Base-by-base conservation (phyloP, 2,797 vertebrate species). In the Cottoperca gobio region DNA sequence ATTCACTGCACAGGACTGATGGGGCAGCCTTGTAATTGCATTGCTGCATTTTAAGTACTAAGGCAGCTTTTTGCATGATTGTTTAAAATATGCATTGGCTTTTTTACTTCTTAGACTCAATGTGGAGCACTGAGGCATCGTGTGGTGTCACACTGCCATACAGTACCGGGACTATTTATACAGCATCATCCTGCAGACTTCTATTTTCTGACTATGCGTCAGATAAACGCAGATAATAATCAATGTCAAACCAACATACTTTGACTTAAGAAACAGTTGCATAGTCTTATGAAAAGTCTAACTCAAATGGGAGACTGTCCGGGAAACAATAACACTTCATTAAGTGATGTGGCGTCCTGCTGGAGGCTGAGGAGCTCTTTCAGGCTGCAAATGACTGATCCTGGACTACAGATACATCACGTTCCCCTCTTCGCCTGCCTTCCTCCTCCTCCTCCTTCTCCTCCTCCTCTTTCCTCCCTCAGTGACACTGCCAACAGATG, bases 401-500 rank as follows among this genome's bases (percentile, higher is more conserved):
- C 71, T 81, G 83, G 80, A 89, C 83, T 78, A 74, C 5, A 42
- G 76, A 86, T 76, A 73, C 86, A 85, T 89, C 82, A 87, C 67
- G 23, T 71, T 65, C 71, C 76, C 70, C 70, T 76, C 84, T 71
- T 73, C 6, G 48, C 76, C 79, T 72, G 43, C 70, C 78, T 78
- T 53, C 70, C 48, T 78, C 55, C 21, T 69, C 70, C 52, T 49
- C 16, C 8, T 45, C 46, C 49, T 13, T 4, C 33, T 76, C 77
- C 68, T 70, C 55, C 58, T 84, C 68, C 71, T 76, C 78, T 55
- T 81, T 72, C 76, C 81, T 87, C 74, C 81, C 80, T 91, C 79
- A 79, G 79, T 81, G 79, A 79, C 61, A 82, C 81, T 91, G 92
- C 94, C 94, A 94, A 91, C 81, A 90, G 77, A 92, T 70, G 70